Percentiles rank a stretch among this genome's conserved stretches.
phyloP scores from a whole-genome alignment of 2,797 vertebrate species.

The Tenualosa ilisha region DNA sequence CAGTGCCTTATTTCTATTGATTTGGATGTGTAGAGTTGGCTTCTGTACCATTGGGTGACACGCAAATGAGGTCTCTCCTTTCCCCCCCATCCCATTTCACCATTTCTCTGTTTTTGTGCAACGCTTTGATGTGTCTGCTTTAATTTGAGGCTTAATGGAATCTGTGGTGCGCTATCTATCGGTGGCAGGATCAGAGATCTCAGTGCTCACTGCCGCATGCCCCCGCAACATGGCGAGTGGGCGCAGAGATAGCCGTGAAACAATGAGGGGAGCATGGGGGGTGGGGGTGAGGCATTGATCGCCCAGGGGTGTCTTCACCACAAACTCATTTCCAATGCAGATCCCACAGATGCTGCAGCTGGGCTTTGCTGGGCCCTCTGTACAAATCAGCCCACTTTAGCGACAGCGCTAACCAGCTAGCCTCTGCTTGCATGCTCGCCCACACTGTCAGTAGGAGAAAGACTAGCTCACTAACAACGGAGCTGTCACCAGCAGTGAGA shows the following conservation, averaged over 20 bases:
- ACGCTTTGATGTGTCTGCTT: constrained; percentile 78
- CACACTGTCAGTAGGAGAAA: background rate
- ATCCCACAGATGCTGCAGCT: constrained; percentile 51
- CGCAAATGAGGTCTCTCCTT: constrained; percentile 62
- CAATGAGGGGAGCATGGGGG: constrained; percentile 65
- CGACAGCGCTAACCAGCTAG: background rate
- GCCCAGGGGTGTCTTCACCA: constrained; percentile 23
- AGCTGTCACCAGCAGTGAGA: background rate
- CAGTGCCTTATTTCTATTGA: constrained; percentile 18
- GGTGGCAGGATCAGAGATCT: constrained; percentile 75
- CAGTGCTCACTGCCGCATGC: constrained; percentile 69
- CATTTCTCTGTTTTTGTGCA: constrained; percentile 64
- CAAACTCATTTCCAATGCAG: constrained; percentile 66
- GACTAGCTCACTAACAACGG: background rate
- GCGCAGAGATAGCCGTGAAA: constrained; percentile 75
- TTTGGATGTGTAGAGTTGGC: constrained; percentile 57
- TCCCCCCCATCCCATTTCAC: constrained; percentile 64
- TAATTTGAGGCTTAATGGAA: constrained; percentile 81
- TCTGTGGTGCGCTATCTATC: constrained; percentile 74
- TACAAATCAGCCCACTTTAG: background rate
- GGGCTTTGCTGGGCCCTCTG: background rate
- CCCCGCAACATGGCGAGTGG: constrained; percentile 73
- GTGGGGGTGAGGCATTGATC: background rate
- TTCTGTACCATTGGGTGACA: constrained; percentile 64
- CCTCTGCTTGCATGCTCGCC: background rate